Evolutionary conservation across 2,888 invertebrate genomes (phyloP).

Genomic region (Syrista parreyssii): DNA sequence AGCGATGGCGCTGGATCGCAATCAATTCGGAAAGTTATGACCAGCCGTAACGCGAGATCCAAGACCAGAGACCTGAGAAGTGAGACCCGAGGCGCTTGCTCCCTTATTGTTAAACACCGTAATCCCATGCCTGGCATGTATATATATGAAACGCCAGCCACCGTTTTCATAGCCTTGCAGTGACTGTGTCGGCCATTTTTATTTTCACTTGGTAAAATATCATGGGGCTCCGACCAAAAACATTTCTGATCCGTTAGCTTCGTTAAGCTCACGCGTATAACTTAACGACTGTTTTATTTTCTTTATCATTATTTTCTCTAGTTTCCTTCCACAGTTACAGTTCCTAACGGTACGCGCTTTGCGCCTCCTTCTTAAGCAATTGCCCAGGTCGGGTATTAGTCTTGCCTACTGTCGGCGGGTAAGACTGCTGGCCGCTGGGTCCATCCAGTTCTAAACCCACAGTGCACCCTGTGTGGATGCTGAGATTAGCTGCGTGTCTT

Average conservation of each 20-base stretch:
- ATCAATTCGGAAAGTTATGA: neutral
- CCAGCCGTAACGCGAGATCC: neutral
- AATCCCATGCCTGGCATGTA: slow-evolving; percentile 11
- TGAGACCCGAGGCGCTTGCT: slow-evolving; percentile 10
- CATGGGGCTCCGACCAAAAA: neutral
- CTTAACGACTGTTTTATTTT: neutral
- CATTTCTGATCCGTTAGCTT: neutral
- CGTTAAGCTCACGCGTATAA: neutral
- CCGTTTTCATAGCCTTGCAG: slow-evolving; percentile 1
- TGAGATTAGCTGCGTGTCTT: neutral
- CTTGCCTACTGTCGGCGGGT: neutral
- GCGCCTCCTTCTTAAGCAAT: neutral
- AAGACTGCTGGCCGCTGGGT: neutral
- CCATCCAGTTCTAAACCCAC: neutral
- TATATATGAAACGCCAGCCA: slow-evolving; percentile 20
- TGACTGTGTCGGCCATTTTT: neutral
- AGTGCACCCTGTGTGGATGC: neutral
- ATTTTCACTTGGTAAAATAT: neutral
- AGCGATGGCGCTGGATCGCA: neutral
- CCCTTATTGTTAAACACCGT: slow-evolving; percentile 17
- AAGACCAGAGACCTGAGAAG: neutral
- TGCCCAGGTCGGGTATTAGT: neutral
- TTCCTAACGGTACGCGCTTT: neutral
- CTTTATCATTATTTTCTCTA: neutral
- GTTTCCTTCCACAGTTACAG: neutral